Evolutionary conservation across 2,797 vertebrate species (phyloP), one percentile per base, ranked within the genome.

Genomic region (Myotis findleyi): DNA sequence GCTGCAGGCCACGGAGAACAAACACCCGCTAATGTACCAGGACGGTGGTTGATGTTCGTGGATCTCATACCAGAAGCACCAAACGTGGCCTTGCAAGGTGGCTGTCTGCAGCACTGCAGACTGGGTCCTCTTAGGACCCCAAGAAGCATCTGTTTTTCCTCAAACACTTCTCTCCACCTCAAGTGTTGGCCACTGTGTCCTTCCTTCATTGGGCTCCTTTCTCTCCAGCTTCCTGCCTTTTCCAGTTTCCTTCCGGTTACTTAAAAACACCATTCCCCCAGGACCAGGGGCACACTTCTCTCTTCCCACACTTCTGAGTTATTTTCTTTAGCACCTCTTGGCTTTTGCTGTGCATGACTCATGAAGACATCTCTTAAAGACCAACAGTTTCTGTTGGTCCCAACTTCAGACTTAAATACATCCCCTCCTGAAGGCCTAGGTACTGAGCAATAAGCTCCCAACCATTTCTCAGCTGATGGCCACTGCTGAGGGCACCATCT

Each of bases 11-110:
- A 33, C 33, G 33, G 33, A 33, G 33, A 33, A 33, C 33, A 33
- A 33, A 33, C 84, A 95, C 93, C 97, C 95, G 95, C 94, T 97
- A 64, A 73, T 75, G 81, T 57, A 73, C 95, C 87, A 83, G 47
- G 23, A 10, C 49, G 64, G 53, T 20, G 64, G 53, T 20, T 27
- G 51, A n/a, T 6, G 10, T 38, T 55, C 23, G 2, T 0, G 5
- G 13, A 53, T 81, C 87, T 80, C 12, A 47, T 5, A 38, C 69
- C 33, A 41, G 75, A 66, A 69, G 47, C 23, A 27, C 27, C 16
- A 6, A 33, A 59, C 4, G 4, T 14, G 44, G 51, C 36, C 71
- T 62, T 7, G 23, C 10, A 62, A 30, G 17, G 38, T 16, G 27
- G n/a, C 41, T 44, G 27, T 21, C 1, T 0, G 18, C 30, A 68